Evolutionary conservation across 1,140 invertebrate genomes (phyloP), one percentile per base, ranked within the genome.

Genomic region (Procambarus virginalis): DNA sequence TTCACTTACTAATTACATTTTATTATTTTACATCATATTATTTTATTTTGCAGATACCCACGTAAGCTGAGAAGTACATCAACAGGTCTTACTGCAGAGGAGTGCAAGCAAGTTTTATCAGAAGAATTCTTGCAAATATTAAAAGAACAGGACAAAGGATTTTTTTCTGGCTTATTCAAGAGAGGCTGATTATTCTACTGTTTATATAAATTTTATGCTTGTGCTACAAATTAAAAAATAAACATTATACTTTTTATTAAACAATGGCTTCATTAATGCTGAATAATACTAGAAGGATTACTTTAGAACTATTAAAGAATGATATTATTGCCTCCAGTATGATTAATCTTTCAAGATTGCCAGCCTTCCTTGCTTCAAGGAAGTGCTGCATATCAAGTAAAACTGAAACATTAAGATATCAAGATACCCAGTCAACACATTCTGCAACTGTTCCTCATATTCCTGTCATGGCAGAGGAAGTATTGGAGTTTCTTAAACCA

Each of bases 381-480:
- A 82, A 48, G 10, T 60, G 22, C 12, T 81, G 48, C 34, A 34
- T 60, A 34, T 34, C 10, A 60, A 34, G 55, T 48, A 5, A 68
- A 48, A 70, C 2, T 60, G n/a, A 20, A 17, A 34, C 20, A 48
- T 3, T 22, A 2, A 3, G 2, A 20, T 51, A 1, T 77, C 2
- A 17, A n/a, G 22, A 10, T 17, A 77, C 17, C 45, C 4, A 77
- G 8, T 6, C 45, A n/a, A 9, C 49, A 75, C 20, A 14, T 17
- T 20, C 75, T n/a, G 2, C 6, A 75, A 12, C 17, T 10, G 17
- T 10, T 46, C 73, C 34, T 22, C 86, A 89, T 68, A 79, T 58
- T 9, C 88, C 88, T 89, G 88, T 89, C 45, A 89, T 89, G 88
- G 55, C 73, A 34, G 76, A 79, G 60, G 81, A 89, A 73, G 88